Evolutionary conservation across 2,888 invertebrate genomes (phyloP).

Genomic region (Nomada fucata): DNA sequence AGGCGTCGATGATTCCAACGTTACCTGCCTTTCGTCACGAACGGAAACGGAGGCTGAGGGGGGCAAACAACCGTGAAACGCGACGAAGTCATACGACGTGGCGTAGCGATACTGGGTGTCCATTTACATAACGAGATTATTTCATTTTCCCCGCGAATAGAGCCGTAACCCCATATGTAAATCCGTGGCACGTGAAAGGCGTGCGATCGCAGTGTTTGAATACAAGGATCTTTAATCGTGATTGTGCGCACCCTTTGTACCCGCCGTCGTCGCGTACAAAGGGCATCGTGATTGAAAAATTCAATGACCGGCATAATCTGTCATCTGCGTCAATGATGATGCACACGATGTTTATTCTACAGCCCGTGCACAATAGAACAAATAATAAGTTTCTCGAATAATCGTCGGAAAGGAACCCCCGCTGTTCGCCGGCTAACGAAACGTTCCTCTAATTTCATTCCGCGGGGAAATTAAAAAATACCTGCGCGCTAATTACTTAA

Average conservation of each 20-base stretch:
- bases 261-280: conserved; percentile 37
- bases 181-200: conserved; percentile 72
- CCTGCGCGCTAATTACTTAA: not conserved
- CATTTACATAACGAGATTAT: conserved; percentile 78
- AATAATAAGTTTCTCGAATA: conserved; percentile 3
- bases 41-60: not conserved
- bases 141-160: conserved; percentile 69
- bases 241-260: conserved; percentile 49
- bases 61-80: conserved; percentile 17
- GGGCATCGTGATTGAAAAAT: conserved; percentile 62
- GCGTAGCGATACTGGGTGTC: conserved; percentile 36
- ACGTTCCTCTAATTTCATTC: conserved; percentile 22
- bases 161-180: conserved; percentile 72
- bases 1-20: conserved; percentile 18
- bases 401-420: conserved; percentile 10
- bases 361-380: not conserved
- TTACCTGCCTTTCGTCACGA: conserved; percentile 9
- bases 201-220: conserved; percentile 71
- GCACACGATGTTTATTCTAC: not conserved
- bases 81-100: conserved; percentile 34
- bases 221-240: conserved; percentile 65
- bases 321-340: conserved; percentile 32
- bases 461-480: conserved; percentile 13
- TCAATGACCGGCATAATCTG: conserved; percentile 65
- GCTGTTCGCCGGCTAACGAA: not conserved